Conservation (phyloP, 2,888 invertebrate genomes). For the Tachina lurida region DNA sequence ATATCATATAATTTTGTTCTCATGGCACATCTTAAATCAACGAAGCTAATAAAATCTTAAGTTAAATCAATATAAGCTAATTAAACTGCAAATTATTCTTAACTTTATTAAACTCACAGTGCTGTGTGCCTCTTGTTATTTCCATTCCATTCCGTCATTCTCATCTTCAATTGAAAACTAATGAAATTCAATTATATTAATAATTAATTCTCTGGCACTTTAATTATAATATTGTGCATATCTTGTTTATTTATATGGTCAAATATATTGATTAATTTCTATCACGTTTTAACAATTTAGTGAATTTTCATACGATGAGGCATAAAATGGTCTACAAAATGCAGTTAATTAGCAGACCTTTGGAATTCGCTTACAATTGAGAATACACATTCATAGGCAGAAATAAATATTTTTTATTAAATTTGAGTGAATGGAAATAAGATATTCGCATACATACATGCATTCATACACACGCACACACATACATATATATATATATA, state of each 20-base stretch:
- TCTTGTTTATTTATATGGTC: conserved; percentile 4
- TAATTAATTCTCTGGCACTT: conserved; percentile 13
- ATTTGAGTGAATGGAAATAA: too few species aligned
- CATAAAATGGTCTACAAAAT: conserved; percentile 12
- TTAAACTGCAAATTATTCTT: too few species aligned
- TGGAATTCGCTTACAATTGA: background rate
- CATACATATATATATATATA: too few species aligned
- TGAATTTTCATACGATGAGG: background rate
- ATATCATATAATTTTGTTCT: too few species aligned
- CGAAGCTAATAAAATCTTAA: too few species aligned
- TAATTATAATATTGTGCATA: conserved; percentile 12
- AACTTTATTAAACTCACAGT: too few species aligned
- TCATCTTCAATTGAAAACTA: background rate
- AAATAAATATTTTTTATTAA: background rate
- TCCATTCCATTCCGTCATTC: background rate
- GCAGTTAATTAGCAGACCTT: background rate
- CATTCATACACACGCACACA: too few species aligned
- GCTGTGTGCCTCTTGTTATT: too few species aligned
- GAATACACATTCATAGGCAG: background rate
- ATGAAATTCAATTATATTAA: conserved; percentile 40
- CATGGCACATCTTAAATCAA: too few species aligned
- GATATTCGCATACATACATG: too few species aligned
- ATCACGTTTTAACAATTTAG: conserved; percentile 51
- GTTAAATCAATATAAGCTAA: too few species aligned
- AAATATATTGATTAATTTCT: conserved; percentile 50